Base-by-base conservation (phyloP, 2,888 invertebrate genomes). In the Pyrochroa serraticornis region DNA sequence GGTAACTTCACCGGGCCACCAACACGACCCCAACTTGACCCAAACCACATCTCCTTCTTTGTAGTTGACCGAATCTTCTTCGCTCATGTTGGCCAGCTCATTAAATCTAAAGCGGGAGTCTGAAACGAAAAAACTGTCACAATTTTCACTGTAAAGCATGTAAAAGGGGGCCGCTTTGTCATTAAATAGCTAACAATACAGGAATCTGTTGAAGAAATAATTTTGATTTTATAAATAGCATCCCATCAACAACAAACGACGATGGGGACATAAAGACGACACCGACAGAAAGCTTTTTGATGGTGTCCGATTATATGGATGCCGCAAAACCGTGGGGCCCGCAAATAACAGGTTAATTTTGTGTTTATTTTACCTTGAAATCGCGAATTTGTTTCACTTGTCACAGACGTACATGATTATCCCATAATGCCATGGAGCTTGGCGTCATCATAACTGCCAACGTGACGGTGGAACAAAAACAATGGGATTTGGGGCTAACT, bases 1-100 rank as follows among this genome's bases (percentile, higher is more conserved):
- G 13, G 82, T 76, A 58, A 93, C 91, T 77, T 90, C 89, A 7
- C 91, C 92, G 22, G 93, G 93, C 93, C 93, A 93, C 92, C 92
- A 93, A 71, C 86, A 87, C 36, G 86, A 83, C 35, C 90, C 88
- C 61, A 92, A 79, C 78, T 92, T 93, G 12, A 92, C 91, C 93
- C 93, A 93, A 62, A 93, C 93, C 70, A 92, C 83, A 72, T 93
- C 91, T 48, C 90, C 90, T 69, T 88, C 87, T 70, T 83, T 81
- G 80, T 88, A 90, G 73, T 77, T 81, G 68, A 85, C 83, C 81
- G 85, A 84, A 71, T 85, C 85, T 80, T 87, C 87, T 72, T 89
- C 89, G 81, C 87, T 86, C 89, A 89, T 89, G 80, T 75, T 78
- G 60, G 53, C 50, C 44, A 36, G 48, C 33, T 43, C 60, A 61